A percentile compares a stretch with the other conserved stretches of the same genome.
Evolutionary conservation across 2,113 vertebrate species (phyloP).

Genomic region (Oreochromis niloticus): DNA sequence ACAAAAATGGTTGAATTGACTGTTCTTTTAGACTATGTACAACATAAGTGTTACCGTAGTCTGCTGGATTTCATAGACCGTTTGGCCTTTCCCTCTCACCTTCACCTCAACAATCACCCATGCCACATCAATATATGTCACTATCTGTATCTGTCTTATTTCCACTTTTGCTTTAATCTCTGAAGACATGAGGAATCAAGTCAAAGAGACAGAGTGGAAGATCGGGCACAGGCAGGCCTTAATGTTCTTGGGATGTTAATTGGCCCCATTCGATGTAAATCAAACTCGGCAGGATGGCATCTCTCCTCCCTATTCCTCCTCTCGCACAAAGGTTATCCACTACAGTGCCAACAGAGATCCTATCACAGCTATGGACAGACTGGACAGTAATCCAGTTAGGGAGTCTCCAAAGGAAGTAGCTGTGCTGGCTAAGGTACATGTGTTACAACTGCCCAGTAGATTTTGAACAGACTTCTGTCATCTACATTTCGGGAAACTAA

Average conservation of each 20-base stretch:
- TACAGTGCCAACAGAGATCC: conserved; percentile 24
- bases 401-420: neutral
- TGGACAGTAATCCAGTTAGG: conserved; percentile 16
- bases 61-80: neutral
- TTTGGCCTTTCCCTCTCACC: neutral
- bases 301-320: conserved; percentile 1
- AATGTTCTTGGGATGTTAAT: conserved; percentile 44
- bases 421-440: neutral
- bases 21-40: neutral
- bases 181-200: neutral
- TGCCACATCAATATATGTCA: neutral
- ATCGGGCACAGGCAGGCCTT: conserved; percentile 8
- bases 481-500: neutral
- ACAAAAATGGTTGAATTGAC: neutral
- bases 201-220: conserved; percentile 1
- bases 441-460: neutral
- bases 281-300: conserved; percentile 31
- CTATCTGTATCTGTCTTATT: neutral
- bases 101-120: neutral
- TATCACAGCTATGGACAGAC: conserved; percentile 11
- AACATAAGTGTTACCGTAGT: neutral
- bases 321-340: conserved; percentile 30
- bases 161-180: neutral
- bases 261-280: conserved; percentile 49
- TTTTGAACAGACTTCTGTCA: neutral